Evolutionary conservation across 1,140 invertebrate genomes (phyloP).

Genomic region (Macrostomum lignano): DNA sequence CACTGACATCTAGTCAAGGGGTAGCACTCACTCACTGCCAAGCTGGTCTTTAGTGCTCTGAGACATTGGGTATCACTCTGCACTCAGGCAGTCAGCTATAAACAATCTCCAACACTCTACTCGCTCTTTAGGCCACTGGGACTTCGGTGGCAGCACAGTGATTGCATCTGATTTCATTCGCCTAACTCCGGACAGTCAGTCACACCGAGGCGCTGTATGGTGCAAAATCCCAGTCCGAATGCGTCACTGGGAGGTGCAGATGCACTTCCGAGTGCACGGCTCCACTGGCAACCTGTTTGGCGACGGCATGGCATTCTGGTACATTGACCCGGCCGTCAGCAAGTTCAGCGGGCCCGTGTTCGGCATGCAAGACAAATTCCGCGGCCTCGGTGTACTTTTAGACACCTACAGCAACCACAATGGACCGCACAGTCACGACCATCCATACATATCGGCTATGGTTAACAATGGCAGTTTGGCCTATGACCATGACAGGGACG

Average conservation of each 20-base stretch:
- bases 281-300: conserved; percentile 75
- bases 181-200: neutral
- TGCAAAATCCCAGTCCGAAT: neutral
- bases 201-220: neutral
- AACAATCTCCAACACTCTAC: too few species aligned
- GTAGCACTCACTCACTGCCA: too few species aligned
- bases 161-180: too few species aligned
- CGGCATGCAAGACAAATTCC: conserved; percentile 68
- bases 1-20: too few species aligned
- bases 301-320: conserved; percentile 91
- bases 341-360: conserved; percentile 71
- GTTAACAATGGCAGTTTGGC: conserved; percentile 72
- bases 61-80: too few species aligned
- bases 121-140: too few species aligned
- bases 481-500: conserved; percentile 92
- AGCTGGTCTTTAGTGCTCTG: too few species aligned
- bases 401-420: conserved; percentile 99
- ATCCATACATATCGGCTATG: conserved; percentile 94
- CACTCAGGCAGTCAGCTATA: too few species aligned
- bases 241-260: conserved; percentile 72
- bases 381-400: conserved; percentile 64
- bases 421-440: conserved; percentile 67
- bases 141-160: too few species aligned
- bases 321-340: conserved; percentile 43
- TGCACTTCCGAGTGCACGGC: conserved; percentile 83